phyloP scores from a whole-genome alignment of 2,797 vertebrate species.

The Microchirus variegatus region DNA sequence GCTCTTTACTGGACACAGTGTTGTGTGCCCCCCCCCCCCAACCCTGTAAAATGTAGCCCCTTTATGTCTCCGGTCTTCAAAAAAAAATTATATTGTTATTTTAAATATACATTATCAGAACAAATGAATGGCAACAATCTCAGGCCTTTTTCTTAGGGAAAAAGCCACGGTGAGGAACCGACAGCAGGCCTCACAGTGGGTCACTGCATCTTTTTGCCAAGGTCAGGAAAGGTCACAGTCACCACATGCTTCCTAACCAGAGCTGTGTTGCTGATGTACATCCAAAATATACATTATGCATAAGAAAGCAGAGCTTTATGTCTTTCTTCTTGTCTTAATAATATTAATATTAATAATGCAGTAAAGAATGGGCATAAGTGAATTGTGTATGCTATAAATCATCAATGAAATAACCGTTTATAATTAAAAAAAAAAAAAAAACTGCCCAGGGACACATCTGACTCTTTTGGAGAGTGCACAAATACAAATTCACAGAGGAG shows the following conservation, averaged over 20 bases:
- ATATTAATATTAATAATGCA: background rate
- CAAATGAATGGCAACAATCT: slow-evolving; percentile 40
- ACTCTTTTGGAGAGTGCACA: slow-evolving; percentile 15
- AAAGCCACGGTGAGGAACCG: slow-evolving; percentile 60
- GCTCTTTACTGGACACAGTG: too few species aligned
- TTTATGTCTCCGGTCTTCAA: too few species aligned
- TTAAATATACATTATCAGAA: slow-evolving; percentile 2
- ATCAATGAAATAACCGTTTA: slow-evolving; percentile 10
- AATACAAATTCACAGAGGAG: slow-evolving; percentile 45
- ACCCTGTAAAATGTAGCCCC: too few species aligned
- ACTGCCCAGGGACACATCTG: slow-evolving; percentile 9
- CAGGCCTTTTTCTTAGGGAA: slow-evolving; percentile 45
- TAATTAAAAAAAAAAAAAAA: slow-evolving; percentile 1
- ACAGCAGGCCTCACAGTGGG: slow-evolving; percentile 80
- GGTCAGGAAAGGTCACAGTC: slow-evolving; percentile 76
- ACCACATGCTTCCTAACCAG: slow-evolving; percentile 66
- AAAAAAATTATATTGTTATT: background rate
- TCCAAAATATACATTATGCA: slow-evolving; percentile 44
- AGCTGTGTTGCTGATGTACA: slow-evolving; percentile 45
- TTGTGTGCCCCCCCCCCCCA: too few species aligned
- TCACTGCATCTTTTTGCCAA: slow-evolving; percentile 63
- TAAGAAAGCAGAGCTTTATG: too few species aligned
- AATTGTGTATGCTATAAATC: slow-evolving; percentile 20
- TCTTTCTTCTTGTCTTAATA: background rate
- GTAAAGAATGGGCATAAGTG: slow-evolving; percentile 5